A percentile compares a stretch with the other conserved stretches of the same genome.
phyloP scores from a whole-genome alignment of 2,888 invertebrate genomes.

The Drosophila lacicola region DNA sequence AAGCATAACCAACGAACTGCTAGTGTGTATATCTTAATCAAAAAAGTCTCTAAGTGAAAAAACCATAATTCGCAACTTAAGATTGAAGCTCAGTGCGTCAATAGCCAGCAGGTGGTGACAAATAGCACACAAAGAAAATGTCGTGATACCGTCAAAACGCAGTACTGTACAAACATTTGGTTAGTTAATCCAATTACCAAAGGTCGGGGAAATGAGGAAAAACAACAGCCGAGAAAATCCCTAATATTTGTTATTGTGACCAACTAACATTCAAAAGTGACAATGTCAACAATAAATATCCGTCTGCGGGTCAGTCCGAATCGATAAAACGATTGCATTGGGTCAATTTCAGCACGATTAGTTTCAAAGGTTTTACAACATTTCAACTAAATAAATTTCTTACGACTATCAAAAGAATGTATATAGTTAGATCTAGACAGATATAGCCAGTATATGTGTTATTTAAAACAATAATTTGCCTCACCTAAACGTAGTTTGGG shows the following conservation, averaged over 20 bases:
- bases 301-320: conserved; percentile 21
- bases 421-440: neutral
- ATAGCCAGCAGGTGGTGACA: conserved; percentile 68
- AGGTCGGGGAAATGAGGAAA: conserved; percentile 61
- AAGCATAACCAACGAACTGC: conserved; percentile 51
- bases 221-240: conserved; percentile 28
- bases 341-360: conserved; percentile 1
- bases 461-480: conserved; percentile 7
- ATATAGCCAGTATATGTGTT: neutral
- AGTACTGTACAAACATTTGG: conserved; percentile 44
- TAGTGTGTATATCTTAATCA: conserved; percentile 83
- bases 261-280: conserved; percentile 63
- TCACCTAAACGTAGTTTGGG: conserved; percentile 5
- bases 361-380: too few relatives aligned
- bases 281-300: conserved; percentile 62
- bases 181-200: conserved; percentile 73
- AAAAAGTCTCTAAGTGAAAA: conserved; percentile 75
- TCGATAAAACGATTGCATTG: conserved; percentile 41
- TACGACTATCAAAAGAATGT: neutral
- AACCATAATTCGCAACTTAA: conserved; percentile 46
- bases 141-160: conserved; percentile 35
- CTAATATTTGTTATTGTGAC: conserved; percentile 34
- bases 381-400: too few relatives aligned
- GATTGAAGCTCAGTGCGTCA: conserved; percentile 67
- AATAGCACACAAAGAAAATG: conserved; percentile 39